Conservation (phyloP, 2,797 vertebrate species). For the Hyperoplus lanceolatus region DNA sequence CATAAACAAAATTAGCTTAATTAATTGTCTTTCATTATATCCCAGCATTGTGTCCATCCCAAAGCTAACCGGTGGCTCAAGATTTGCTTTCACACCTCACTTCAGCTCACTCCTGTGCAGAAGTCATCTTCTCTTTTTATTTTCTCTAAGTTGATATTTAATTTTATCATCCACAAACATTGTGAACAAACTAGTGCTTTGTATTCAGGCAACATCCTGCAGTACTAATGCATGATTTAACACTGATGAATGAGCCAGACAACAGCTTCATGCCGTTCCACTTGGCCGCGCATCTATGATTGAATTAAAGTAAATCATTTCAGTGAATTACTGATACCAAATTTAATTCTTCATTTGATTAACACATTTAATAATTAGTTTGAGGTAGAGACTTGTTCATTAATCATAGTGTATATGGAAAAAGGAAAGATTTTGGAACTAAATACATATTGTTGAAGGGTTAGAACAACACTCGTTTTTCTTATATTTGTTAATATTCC, state of each 20-base stretch:
- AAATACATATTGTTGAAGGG: background rate
- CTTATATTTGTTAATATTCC: background rate
- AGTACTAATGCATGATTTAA: background rate
- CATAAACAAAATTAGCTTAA: background rate
- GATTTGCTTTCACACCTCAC: background rate
- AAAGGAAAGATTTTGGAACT: background rate
- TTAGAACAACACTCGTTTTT: background rate
- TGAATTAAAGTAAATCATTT: background rate
- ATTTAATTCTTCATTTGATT: background rate
- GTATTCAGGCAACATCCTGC: background rate
- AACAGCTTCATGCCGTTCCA: background rate
- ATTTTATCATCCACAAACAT: background rate
- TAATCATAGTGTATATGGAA: background rate
- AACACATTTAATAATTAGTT: background rate
- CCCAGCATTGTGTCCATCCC: background rate
- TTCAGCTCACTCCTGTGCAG: background rate
- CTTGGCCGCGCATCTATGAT: too few species aligned
- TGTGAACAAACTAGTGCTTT: background rate
- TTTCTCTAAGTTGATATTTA: background rate
- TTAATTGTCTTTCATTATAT: background rate
- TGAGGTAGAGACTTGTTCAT: background rate
- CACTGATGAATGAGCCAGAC: background rate
- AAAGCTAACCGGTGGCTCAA: background rate
- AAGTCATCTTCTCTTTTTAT: background rate
- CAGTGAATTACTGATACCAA: background rate